These are phyloP conservation scores for Emmelina monodactyla DNA, from an alignment of 2,888 invertebrate species.

Conservation along the genomic window DNA sequence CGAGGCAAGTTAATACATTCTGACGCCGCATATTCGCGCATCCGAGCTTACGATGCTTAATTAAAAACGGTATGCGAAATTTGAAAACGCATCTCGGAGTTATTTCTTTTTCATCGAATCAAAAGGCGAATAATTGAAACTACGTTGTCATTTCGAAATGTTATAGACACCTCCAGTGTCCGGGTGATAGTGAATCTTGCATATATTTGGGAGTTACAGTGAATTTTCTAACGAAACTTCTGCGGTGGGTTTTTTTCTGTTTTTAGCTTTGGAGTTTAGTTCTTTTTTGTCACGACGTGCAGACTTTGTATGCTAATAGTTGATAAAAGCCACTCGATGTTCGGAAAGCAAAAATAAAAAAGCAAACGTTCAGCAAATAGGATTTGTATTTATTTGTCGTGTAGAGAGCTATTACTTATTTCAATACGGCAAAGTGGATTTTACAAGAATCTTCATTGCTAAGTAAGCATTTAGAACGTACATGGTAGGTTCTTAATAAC, in stretches of 20 bases:
- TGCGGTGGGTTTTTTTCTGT: constrained; percentile 22
- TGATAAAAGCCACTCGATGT: constrained; percentile 20
- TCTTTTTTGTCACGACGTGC: constrained; percentile 34
- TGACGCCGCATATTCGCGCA: constrained; percentile 35
- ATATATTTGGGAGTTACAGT: constrained; percentile 28
- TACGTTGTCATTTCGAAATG: neutral
- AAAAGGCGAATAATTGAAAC: constrained; percentile 21
- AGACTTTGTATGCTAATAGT: constrained; percentile 44
- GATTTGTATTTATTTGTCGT: constrained; percentile 6
- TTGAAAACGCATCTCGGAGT: constrained; percentile 23
- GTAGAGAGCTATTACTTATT: too few relatives aligned
- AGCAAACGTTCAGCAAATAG: constrained; percentile 13
- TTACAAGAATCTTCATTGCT: too few relatives aligned
- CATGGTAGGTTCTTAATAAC: too few relatives aligned
- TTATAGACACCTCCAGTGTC: constrained; percentile 18
- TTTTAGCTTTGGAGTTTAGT: constrained; percentile 19
- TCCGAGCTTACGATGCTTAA: constrained; percentile 28
- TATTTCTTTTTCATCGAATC: constrained; percentile 22
- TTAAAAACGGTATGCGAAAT: constrained; percentile 51
- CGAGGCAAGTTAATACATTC: constrained; percentile 35
- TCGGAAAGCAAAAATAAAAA: constrained; percentile 10
- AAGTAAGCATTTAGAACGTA: too few relatives aligned
- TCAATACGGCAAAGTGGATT: too few relatives aligned
- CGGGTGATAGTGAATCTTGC: constrained; percentile 32
- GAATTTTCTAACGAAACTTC: constrained; percentile 22